Evolutionary conservation across 23 tunicate genomes (phyloP).

Genomic region (Oikopleura albicans): DNA sequence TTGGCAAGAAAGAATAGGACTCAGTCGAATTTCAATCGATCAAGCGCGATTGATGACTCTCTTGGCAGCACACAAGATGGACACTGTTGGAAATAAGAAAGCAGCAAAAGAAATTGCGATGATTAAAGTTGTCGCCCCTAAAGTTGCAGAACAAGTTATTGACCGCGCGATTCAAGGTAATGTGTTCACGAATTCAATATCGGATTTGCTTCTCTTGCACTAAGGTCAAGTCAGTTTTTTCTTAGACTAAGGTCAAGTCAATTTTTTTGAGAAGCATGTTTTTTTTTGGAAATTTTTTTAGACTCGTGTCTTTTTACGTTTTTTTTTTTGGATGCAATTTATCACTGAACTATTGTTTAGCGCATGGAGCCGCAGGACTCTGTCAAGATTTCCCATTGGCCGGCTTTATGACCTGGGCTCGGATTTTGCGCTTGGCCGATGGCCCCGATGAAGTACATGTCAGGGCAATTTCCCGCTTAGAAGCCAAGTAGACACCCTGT

Average conservation of each 20-base stretch:
- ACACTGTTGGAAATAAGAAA: conserved; percentile 32
- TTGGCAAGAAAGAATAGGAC: not conserved
- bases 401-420: conserved; percentile 38
- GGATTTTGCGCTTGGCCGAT: conserved; percentile 66
- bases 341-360: too few species aligned
- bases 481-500: too few species aligned
- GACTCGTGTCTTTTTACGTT: too few species aligned
- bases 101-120: conserved; percentile 95
- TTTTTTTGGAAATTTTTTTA: too few species aligned
- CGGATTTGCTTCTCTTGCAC: too few species aligned
- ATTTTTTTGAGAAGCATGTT: too few species aligned
- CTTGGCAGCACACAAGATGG: conserved; percentile 59
- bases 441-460: conserved; percentile 98
- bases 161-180: conserved; percentile 50
- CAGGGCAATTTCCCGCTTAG: conserved; percentile 41
- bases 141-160: conserved; percentile 40
- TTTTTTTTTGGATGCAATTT: too few species aligned
- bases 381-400: conserved; percentile 74
- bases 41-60: conserved; percentile 68
- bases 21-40: conserved; percentile 45
- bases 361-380: conserved; percentile 83
- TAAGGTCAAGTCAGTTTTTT: too few species aligned
- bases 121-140: conserved; percentile 77
- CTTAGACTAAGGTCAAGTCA: too few species aligned
- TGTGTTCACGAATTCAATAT: too few species aligned